These are phyloP conservation scores for Stegana nigrithorax DNA, from an alignment of 2,888 invertebrate species.

Conservation along the genomic window DNA sequence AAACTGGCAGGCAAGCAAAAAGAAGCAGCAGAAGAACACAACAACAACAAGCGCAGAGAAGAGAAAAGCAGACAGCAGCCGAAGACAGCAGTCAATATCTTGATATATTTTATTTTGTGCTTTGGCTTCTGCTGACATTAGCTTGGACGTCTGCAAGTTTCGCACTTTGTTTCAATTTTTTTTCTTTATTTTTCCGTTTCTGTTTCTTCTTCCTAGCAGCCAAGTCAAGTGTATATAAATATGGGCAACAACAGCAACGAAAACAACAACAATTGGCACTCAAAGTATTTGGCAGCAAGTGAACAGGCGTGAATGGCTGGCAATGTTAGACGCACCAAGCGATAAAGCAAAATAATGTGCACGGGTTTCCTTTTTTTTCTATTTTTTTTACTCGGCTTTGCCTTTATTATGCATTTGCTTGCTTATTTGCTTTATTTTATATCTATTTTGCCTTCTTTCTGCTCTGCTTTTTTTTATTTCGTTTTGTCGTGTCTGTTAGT, in stretches of 20 bases:
- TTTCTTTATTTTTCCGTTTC: neutral
- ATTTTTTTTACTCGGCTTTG: too few species aligned
- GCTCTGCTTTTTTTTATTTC: too few species aligned
- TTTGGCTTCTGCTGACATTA: neutral
- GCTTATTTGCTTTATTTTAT: too few species aligned
- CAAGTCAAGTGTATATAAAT: constrained; percentile 1
- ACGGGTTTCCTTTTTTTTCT: too few species aligned
- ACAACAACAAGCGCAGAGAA: too few species aligned
- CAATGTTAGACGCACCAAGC: too few species aligned
- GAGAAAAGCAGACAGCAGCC: too few species aligned
- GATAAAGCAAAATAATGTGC: constrained; percentile 6
- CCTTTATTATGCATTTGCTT: too few species aligned
- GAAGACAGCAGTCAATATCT: too few species aligned
- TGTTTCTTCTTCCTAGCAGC: neutral
- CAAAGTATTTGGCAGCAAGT: neutral
- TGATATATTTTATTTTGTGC: constrained; percentile 2
- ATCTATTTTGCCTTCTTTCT: too few species aligned
- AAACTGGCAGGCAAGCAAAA: neutral
- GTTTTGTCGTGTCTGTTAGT: too few species aligned
- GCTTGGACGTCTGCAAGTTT: neutral
- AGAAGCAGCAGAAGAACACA: neutral
- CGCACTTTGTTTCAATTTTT: neutral
- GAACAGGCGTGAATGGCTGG: neutral
- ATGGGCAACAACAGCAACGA: neutral
- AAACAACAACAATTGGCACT: neutral